Evolutionary conservation across 2,797 vertebrate species (phyloP).

Genomic region (Sebastes vulpes): DNA sequence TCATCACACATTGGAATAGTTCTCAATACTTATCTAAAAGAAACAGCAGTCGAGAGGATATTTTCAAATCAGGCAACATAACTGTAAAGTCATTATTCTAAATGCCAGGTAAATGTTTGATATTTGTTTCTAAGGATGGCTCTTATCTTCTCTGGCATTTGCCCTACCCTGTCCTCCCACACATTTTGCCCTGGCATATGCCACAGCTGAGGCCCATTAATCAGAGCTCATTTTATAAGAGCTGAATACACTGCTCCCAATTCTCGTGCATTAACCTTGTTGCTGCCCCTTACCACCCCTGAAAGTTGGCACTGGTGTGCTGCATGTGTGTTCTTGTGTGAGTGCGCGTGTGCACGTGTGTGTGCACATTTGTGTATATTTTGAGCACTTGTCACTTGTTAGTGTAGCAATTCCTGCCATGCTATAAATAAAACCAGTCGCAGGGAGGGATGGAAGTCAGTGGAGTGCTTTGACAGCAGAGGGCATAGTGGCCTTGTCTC

Average conservation of each 20-base stretch:
- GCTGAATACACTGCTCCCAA: conserved; percentile 63
- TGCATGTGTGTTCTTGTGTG: conserved; percentile 12
- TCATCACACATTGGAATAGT: not conserved
- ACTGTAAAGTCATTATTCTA: not conserved
- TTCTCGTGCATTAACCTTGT: conserved; percentile 82
- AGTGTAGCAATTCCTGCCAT: conserved; percentile 63
- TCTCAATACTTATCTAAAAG: not conserved
- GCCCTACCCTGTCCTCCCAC: conserved; percentile 52
- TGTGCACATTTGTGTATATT: conserved; percentile 31
- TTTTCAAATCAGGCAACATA: not conserved
- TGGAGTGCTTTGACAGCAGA: conserved; percentile 83
- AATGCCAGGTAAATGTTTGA: conserved; percentile 27
- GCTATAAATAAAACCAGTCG: conserved; percentile 85
- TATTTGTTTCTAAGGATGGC: conserved; percentile 11
- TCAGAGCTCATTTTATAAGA: conserved; percentile 71
- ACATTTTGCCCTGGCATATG: conserved; percentile 58
- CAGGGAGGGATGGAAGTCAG: conserved; percentile 80
- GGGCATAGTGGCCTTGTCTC: conserved; percentile 84
- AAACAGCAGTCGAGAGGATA: not conserved
- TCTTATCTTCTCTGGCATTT: conserved; percentile 25
- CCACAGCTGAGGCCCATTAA: conserved; percentile 74
- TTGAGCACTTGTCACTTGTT: conserved; percentile 74
- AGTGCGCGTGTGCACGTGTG: not conserved
- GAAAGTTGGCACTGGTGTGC: conserved; percentile 73
- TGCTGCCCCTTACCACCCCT: conserved; percentile 64